Conservation (phyloP, 2,113 vertebrate species). For the Rhegmatorhina hoffmannsi region DNA sequence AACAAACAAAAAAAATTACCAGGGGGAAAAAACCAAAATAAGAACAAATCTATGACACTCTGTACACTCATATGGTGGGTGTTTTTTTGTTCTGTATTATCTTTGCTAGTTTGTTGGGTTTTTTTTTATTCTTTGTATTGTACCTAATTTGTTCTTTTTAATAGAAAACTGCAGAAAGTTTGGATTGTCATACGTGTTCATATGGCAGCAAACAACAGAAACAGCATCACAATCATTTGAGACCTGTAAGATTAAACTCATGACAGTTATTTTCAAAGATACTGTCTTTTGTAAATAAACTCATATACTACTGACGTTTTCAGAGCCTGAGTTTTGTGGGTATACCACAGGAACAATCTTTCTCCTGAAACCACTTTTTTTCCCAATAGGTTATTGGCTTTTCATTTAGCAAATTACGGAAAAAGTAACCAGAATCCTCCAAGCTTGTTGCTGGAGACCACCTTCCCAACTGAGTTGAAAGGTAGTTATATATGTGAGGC, state of each 20-base stretch:
- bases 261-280: background rate
- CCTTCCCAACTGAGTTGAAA: background rate
- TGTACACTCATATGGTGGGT: background rate
- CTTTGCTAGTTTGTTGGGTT: background rate
- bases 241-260: background rate
- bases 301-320: background rate
- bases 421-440: background rate
- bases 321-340: background rate
- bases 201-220: background rate
- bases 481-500: background rate
- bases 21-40: background rate
- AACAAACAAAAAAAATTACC: background rate
- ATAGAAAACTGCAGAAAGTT: background rate
- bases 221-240: background rate
- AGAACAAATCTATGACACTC: background rate
- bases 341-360: background rate
- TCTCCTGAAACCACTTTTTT: background rate
- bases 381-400: background rate
- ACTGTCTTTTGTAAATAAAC: background rate
- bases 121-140: background rate
- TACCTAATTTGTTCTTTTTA: background rate
- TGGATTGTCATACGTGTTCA: background rate
- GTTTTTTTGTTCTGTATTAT: background rate
- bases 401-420: background rate
- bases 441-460: background rate